These are phyloP conservation scores for Dryobota labecula DNA, from an alignment of 2,888 invertebrate genomes.

Conservation along the genomic window DNA sequence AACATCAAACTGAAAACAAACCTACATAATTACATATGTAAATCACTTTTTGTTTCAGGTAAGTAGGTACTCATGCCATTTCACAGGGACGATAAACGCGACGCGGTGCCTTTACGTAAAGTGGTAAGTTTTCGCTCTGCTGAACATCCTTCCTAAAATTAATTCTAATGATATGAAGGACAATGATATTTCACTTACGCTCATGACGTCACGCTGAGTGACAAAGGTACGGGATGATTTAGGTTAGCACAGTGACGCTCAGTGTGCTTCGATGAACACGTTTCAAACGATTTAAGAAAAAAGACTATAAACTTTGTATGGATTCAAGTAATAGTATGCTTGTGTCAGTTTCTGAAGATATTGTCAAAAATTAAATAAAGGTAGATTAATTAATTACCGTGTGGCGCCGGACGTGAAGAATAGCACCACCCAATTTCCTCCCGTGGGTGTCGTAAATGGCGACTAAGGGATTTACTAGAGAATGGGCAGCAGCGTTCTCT, in stretches of 20 bases:
- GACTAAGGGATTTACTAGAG: no score
- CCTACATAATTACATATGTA: neutral
- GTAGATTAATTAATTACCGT: neutral
- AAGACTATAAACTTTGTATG: neutral
- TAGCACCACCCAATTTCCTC: no score
- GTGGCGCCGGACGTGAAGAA: no score
- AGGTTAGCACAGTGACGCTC: neutral
- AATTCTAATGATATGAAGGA: slow-evolving; percentile 27
- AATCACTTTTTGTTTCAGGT: neutral
- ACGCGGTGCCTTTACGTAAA: neutral
- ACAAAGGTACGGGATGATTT: slow-evolving; percentile 1
- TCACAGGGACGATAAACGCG: neutral
- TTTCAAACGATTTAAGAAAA: neutral
- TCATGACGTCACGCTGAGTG: neutral
- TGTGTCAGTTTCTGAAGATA: neutral
- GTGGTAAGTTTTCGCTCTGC: slow-evolving; percentile 7
- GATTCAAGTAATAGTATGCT: neutral
- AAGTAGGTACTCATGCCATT: neutral
- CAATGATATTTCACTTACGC: slow-evolving; percentile 38
- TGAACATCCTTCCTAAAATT: slow-evolving; percentile 17
- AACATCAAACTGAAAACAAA: neutral
- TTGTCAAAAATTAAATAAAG: neutral
- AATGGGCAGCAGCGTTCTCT: no score
- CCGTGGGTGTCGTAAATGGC: no score
- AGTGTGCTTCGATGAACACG: neutral